Evolutionary conservation across 2,888 invertebrate species (phyloP).

Genomic region (Dryadula phaetusa): DNA sequence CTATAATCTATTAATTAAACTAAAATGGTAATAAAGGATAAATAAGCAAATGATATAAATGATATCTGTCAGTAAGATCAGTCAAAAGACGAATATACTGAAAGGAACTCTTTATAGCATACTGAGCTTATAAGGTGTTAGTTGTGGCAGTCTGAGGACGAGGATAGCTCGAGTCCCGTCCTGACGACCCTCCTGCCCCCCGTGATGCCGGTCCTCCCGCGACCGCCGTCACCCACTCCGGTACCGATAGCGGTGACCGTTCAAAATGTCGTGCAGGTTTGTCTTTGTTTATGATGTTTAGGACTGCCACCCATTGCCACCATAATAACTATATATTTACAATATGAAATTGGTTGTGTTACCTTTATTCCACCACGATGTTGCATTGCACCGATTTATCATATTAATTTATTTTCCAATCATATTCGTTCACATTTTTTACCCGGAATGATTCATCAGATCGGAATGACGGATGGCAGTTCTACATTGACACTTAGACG

Average conservation of each 20-base stretch:
- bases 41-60: not conserved
- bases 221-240: slow-evolving; percentile 55
- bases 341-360: not conserved
- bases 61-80: too few species aligned
- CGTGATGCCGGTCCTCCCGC: slow-evolving; percentile 57
- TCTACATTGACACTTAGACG: slow-evolving; percentile 28
- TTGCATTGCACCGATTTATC: not conserved
- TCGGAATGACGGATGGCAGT: slow-evolving; percentile 26
- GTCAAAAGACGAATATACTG: not conserved
- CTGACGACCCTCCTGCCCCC: slow-evolving; percentile 68
- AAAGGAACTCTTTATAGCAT: slow-evolving; percentile 6
- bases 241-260: slow-evolving; percentile 57
- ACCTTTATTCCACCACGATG: too few species aligned
- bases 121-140: slow-evolving; percentile 37
- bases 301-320: slow-evolving; percentile 21
- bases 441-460: slow-evolving; percentile 2
- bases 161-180: slow-evolving; percentile 59
- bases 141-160: slow-evolving; percentile 58
- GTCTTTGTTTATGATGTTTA: slow-evolving; percentile 46
- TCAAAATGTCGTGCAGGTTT: slow-evolving; percentile 61
- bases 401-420: slow-evolving; percentile 15
- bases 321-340: not conserved
- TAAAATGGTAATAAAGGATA: not conserved
- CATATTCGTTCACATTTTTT: slow-evolving; percentile 9
- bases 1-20: not conserved